Evolutionary conservation across 1,140 invertebrate genomes (phyloP).

Genomic region (Glomeris maerens): DNA sequence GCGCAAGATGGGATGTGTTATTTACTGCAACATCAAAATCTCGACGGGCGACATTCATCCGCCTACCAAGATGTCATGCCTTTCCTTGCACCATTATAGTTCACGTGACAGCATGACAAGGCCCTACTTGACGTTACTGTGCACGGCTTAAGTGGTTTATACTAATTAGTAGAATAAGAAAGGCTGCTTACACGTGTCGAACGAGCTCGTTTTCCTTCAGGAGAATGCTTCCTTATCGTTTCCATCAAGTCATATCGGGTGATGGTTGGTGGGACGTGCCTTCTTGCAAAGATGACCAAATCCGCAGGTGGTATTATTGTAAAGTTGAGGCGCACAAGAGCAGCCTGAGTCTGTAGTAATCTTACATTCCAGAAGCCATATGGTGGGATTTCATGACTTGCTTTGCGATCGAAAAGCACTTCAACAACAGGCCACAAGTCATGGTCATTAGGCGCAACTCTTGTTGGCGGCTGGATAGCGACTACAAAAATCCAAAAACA

Average conservation of each 20-base stretch:
- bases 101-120: no score
- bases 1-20: no score
- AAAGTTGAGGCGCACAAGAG: conserved; percentile 75
- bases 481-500: conserved; percentile 9
- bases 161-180: conserved; percentile 4
- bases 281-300: conserved; percentile 80
- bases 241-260: conserved; percentile 92
- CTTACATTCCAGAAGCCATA: conserved; percentile 84
- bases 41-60: no score
- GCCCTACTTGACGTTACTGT: no score
- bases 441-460: conserved; percentile 19
- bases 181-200: conserved; percentile 15
- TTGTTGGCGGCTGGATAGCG: conserved; percentile 15
- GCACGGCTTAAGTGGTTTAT: no score
- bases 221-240: conserved; percentile 16
- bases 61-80: no score
- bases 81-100: no score
- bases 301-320: conserved; percentile 78
- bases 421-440: conserved; percentile 62
- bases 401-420: conserved; percentile 61
- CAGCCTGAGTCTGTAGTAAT: conserved; percentile 72
- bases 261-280: conserved; percentile 81
- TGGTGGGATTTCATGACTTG: conserved; percentile 62
- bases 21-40: no score
- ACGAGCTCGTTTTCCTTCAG: conserved; percentile 30